Percentiles rank a stretch among this genome's conserved stretches.
These are phyloP conservation scores for Hirtodrosophila alboralis DNA, from an alignment of 2,888 invertebrate genomes.

Conservation along the genomic window DNA sequence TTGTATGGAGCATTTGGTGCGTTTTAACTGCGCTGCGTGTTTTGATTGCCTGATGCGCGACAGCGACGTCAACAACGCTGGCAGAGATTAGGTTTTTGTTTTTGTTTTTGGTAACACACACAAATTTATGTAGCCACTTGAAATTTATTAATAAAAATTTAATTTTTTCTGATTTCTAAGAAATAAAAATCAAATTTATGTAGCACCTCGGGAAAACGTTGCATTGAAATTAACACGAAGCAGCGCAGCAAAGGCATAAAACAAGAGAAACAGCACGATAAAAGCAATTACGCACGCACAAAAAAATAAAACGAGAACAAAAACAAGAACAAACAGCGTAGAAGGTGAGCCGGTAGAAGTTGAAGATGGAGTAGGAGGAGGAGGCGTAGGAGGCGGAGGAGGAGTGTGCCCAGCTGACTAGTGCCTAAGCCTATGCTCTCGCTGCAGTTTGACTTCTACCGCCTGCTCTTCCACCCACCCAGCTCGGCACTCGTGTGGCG, in stretches of 20 bases:
- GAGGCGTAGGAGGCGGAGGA: constrained; percentile 6
- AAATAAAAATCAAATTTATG: constrained; percentile 72
- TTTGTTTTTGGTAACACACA: constrained; percentile 65
- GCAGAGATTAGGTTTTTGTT: constrained; percentile 56
- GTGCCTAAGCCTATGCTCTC: constrained; percentile 17
- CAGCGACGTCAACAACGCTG: not conserved
- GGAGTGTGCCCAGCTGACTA: constrained; percentile 3
- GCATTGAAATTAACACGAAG: constrained; percentile 69
- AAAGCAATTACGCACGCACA: constrained; percentile 72
- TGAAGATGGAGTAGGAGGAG: constrained; percentile 3
- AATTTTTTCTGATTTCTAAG: constrained; percentile 52
- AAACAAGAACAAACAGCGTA: no score
- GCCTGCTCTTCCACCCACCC: constrained; percentile 15
- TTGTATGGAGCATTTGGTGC: constrained; percentile 68
- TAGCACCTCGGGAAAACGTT: constrained; percentile 58
- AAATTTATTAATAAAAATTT: constrained; percentile 70
- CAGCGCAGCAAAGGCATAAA: constrained; percentile 19
- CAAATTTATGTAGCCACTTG: constrained; percentile 63
- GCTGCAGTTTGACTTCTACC: constrained; percentile 4
- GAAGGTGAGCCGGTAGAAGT: no score
- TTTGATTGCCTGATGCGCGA: constrained; percentile 65
- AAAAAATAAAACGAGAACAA: constrained; percentile 2
- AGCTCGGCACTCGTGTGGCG: constrained; percentile 8
- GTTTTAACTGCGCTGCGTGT: constrained; percentile 73
- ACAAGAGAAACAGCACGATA: constrained; percentile 26